Percentiles rank a stretch among this genome's conserved stretches.
Conservation (phyloP, 2,888 invertebrate species). For the Hirtodrosophila trivittata region DNA sequence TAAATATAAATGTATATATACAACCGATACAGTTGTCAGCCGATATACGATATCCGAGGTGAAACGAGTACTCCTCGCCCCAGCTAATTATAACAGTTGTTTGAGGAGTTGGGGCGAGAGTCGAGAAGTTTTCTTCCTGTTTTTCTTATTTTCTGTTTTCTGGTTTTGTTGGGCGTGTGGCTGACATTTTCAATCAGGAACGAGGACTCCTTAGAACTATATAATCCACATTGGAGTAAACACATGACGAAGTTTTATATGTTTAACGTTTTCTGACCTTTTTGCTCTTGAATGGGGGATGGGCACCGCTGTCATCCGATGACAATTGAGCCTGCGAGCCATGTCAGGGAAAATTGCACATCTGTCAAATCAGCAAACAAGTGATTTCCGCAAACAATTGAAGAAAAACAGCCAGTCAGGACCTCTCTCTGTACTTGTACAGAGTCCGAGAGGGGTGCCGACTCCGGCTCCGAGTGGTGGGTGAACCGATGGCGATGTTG, state of each 20-base stretch:
- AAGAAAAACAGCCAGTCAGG: conserved; percentile 72
- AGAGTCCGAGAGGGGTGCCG: conserved; percentile 18
- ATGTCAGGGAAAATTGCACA: conserved; percentile 79
- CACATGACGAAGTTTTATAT: conserved; percentile 26
- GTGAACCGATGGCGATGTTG: conserved; percentile 5
- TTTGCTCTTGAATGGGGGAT: background rate
- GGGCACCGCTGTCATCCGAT: conserved; percentile 22
- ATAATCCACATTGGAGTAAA: conserved; percentile 8
- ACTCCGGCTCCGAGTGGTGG: conserved; percentile 4
- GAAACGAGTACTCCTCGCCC: conserved; percentile 12
- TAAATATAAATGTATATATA: conserved; percentile 3
- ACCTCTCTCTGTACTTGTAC: background rate
- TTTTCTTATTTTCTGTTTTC: background rate
- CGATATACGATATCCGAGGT: conserved; percentile 15
- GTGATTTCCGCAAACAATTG: conserved; percentile 80
- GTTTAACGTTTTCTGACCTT: conserved; percentile 41
- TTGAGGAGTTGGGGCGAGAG: background rate
- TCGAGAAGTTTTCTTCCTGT: conserved; percentile 32
- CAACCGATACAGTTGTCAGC: conserved; percentile 46
- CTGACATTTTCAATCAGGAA: conserved; percentile 74
- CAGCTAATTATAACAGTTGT: conserved; percentile 63
- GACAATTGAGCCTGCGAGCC: conserved; percentile 56
- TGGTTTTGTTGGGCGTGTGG: conserved; percentile 44
- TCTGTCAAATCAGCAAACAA: conserved; percentile 80
- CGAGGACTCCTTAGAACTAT: conserved; percentile 37